Conservation (phyloP, 2,797 vertebrate genomes). For the Cephalopachus bancanus region DNA sequence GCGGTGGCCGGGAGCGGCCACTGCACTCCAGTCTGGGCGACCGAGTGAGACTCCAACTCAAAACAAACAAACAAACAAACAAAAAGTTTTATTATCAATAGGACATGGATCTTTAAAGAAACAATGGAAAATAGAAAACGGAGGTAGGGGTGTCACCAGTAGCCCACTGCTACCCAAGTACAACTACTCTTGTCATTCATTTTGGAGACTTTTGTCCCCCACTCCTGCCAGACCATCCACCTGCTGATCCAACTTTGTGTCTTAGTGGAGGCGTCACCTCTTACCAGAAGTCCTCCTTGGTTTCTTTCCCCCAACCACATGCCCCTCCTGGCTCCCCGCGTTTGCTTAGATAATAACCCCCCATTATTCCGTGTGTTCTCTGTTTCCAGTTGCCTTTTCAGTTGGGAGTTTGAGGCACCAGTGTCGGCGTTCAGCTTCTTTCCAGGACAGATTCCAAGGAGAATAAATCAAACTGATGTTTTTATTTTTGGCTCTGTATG, state of each 20-base stretch:
- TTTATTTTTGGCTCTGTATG: conserved; percentile 46
- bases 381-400: neutral
- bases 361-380: neutral
- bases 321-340: neutral
- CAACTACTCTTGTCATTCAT: neutral
- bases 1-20: too few relatives aligned
- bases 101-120: neutral
- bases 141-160: too few relatives aligned
- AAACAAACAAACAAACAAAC: too few relatives aligned
- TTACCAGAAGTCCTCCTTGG: conserved; percentile 15
- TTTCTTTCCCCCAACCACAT: neutral
- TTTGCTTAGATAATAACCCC: neutral
- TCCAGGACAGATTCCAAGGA: conserved; percentile 51
- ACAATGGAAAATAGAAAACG: neutral
- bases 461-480: neutral
- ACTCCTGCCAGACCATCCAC: neutral
- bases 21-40: too few relatives aligned
- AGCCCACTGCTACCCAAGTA: too few relatives aligned
- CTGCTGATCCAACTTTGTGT: neutral
- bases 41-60: too few relatives aligned
- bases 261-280: neutral
- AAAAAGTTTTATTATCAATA: neutral
- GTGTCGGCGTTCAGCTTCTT: neutral
- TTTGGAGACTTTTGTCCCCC: neutral
- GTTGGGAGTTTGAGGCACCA: neutral